Evolutionary conservation across 2,797 vertebrate species (phyloP).

Genomic region (Micromesistius poutassou): DNA sequence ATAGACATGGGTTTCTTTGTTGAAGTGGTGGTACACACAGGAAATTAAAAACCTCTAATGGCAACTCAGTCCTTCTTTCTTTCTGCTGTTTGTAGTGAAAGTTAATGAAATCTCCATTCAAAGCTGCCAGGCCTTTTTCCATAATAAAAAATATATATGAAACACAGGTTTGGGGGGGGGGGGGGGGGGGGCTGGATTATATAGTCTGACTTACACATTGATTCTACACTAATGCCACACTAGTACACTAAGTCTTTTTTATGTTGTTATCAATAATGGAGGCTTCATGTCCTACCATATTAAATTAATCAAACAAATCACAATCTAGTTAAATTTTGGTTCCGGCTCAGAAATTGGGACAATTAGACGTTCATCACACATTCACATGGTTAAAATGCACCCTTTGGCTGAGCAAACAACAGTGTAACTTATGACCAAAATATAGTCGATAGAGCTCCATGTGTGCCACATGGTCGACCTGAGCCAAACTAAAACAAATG

Average conservation of each 20-base stretch:
- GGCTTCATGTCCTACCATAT: neutral
- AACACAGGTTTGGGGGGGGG: neutral
- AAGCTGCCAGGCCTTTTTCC: conserved; percentile 1
- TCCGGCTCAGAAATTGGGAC: neutral
- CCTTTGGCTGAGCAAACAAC: neutral
- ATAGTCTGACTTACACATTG: neutral
- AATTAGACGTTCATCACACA: neutral
- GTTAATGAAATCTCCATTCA: conserved; percentile 2
- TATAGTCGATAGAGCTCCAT: neutral
- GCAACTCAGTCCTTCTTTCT: neutral
- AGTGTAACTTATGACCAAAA: neutral
- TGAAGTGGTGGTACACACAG: neutral
- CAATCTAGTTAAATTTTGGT: neutral
- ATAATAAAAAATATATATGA: neutral
- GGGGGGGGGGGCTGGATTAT: neutral
- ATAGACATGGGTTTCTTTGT: neutral
- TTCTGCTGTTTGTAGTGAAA: neutral
- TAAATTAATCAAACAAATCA: neutral
- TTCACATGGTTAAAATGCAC: neutral
- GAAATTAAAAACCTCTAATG: conserved; percentile 4
- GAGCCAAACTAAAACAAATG: neutral
- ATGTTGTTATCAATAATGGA: neutral
- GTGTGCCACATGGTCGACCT: neutral
- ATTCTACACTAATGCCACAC: neutral
- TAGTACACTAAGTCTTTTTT: neutral